Evolutionary conservation across 2,113 vertebrate genomes (phyloP), one percentile per base, ranked within the genome.

Genomic region (Oryzias celebensis): DNA sequence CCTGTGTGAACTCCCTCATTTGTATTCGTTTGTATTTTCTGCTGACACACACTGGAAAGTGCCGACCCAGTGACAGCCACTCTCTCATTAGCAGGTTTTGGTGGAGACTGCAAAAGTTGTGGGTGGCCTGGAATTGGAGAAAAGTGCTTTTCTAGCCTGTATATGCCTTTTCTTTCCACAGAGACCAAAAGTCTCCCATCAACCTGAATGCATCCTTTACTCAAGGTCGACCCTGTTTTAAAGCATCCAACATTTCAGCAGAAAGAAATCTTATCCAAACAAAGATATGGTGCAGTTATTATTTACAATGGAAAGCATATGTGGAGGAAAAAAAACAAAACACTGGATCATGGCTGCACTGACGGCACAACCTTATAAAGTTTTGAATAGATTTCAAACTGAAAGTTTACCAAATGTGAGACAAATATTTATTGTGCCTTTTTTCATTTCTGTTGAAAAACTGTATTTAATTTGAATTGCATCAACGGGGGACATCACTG

Each of bases 231-330:
- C 60, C 68, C 49, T 76, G 82, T 83, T 71, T 52, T 31, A 80
- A 64, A 43, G 45, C 56, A 68, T 82, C 78, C 79, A 85, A 64
- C 65, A 71, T 79, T 84, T 80, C 65, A 84, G 61, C 62, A 68
- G 73, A 69, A 55, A 68, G 75, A 86, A 84, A 85, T 58, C 73
- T 49, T 69, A 79, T 87, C 82, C 71, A 80, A 82, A 85, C 72
- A 82, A 81, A 88, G 84, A 84, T 87, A 77, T 70, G 70, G 72
- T 58, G 67, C 70, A 83, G 83, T 88, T 85, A 83, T 90, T 89
- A 88, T 68, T 36, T 75, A 78, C 63, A 83, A 90, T 85, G 67
- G 86, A 84, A 88, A 88, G 82, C 88, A 91, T 62, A 80, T 87
- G 83, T 81, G 62, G 53, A 42, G 18, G 18, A 62, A 65, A 59